Conservation (phyloP, 2,113 vertebrate species). For the Calidris pygmaea region DNA sequence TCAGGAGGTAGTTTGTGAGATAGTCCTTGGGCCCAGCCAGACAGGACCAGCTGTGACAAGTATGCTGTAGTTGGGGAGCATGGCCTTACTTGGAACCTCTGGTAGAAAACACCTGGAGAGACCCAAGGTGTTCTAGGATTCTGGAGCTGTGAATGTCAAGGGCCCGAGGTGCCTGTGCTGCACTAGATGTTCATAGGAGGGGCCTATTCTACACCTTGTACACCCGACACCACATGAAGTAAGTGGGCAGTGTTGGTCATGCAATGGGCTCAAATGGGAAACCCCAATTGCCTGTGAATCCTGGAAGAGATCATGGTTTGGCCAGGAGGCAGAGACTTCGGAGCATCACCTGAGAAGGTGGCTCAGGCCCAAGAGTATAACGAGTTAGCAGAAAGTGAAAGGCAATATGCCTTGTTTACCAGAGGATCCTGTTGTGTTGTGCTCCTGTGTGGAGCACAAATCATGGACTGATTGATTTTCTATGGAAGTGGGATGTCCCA, state of each 20-base stretch:
- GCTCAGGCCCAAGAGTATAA: background rate
- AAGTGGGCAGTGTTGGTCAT: background rate
- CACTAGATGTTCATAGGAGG: background rate
- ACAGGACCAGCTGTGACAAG: background rate
- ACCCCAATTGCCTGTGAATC: background rate
- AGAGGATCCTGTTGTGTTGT: background rate
- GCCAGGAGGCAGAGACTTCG: background rate
- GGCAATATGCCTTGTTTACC: background rate
- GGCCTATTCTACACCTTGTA: background rate
- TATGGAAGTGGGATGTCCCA: background rate
- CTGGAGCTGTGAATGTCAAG: background rate
- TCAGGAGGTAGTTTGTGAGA: background rate
- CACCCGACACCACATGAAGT: accelerated
- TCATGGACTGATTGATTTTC: background rate
- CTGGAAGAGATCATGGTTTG: background rate
- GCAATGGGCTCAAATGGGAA: background rate
- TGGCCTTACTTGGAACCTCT: background rate
- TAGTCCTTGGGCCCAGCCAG: background rate
- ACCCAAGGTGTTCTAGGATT: background rate
- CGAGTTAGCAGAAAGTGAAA: background rate
- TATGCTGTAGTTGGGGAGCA: background rate
- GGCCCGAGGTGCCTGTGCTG: background rate
- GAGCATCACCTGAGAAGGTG: background rate
- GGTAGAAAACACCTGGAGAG: background rate
- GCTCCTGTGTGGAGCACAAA: background rate